phyloP scores from a whole-genome alignment of 35 echinoderm and acorn worm species.

The Apostichopus parvimensis region DNA sequence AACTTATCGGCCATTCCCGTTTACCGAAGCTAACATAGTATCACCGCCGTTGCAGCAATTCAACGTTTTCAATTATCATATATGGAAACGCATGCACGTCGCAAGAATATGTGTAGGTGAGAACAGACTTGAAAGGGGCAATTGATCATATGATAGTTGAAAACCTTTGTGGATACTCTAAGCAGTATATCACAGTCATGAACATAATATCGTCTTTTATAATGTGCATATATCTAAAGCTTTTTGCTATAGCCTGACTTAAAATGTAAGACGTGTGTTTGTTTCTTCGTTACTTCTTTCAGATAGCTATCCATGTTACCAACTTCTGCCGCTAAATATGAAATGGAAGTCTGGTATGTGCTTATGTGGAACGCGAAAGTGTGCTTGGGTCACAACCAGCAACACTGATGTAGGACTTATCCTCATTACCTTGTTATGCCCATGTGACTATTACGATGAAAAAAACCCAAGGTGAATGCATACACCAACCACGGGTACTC shows the following conservation, averaged over 20 bases:
- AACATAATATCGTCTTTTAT: no score
- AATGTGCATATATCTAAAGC: no score
- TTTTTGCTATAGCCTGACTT: no score
- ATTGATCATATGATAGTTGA: neutral
- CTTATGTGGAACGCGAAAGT: neutral
- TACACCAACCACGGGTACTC: no score
- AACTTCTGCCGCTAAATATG: neutral
- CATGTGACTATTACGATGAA: neutral
- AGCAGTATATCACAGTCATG: no score
- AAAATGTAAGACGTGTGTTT: no score
- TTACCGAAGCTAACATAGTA: neutral
- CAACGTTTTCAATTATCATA: conserved; percentile 45
- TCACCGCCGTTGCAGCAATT: conserved; percentile 41
- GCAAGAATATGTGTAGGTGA: neutral
- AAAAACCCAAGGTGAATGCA: no score
- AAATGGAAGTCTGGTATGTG: neutral
- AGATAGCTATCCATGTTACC: no score
- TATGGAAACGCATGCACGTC: no score
- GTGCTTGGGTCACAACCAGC: neutral
- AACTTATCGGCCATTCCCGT: conserved; percentile 10
- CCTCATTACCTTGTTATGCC: neutral
- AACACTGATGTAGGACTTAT: neutral
- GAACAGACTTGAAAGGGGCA: neutral
- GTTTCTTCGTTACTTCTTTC: no score
- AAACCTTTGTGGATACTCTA: no score